A percentile compares a stretch with the other conserved stretches of the same genome.
phyloP scores from a whole-genome alignment of 1,140 invertebrate genomes.

The Doryteuthis pealeii region DNA sequence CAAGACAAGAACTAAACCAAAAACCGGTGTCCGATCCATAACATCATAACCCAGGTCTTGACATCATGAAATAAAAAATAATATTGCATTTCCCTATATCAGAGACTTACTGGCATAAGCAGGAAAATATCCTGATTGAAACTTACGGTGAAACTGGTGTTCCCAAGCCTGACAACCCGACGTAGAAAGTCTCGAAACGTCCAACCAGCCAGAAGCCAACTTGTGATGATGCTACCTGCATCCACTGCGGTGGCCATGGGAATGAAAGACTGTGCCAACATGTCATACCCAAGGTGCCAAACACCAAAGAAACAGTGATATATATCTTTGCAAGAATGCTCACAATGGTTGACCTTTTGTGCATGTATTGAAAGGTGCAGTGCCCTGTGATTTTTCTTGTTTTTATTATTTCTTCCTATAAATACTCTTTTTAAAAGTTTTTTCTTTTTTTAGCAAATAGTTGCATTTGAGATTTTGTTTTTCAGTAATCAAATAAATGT shows the following conservation, averaged over 20 bases:
- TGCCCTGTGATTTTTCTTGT: too few species aligned
- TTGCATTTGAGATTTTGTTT: too few species aligned
- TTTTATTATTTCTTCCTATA: too few species aligned
- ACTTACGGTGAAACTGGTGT: conserved; percentile 74
- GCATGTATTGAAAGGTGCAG: too few species aligned
- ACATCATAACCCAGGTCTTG: too few species aligned
- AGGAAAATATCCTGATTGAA: conserved; percentile 76
- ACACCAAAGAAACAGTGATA: conserved; percentile 68
- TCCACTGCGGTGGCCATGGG: neutral
- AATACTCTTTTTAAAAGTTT: too few species aligned
- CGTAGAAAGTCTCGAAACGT: conserved; percentile 12
- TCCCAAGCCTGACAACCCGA: conserved; percentile 43
- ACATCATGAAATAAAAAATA: too few species aligned
- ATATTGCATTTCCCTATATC: too few species aligned
- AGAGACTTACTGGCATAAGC: conserved; percentile 83
- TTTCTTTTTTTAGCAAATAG: too few species aligned
- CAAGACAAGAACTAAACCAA: too few species aligned
- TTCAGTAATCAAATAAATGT: too few species aligned
- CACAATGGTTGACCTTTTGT: conserved; percentile 77
- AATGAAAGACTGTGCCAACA: conserved; percentile 6
- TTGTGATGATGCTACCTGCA: neutral
- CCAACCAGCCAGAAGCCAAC: neutral
- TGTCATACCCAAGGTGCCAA: conserved; percentile 27
- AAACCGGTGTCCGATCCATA: too few species aligned
- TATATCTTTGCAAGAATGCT: conserved; percentile 72